phyloP scores from a whole-genome alignment of 1,140 invertebrate genomes.

The Heliothis virescens region DNA sequence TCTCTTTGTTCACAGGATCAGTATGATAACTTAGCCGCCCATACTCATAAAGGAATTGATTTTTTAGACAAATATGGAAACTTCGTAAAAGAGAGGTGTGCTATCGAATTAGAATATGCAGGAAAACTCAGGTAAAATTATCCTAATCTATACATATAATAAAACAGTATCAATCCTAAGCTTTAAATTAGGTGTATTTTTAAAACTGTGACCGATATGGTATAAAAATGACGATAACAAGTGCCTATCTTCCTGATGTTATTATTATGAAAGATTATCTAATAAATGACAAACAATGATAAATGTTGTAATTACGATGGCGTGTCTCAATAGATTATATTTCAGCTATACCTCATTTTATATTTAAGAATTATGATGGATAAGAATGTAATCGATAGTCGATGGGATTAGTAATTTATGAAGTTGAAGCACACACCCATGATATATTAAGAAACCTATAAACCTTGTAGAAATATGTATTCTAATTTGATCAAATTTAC shows the following conservation, averaged over 20 bases:
- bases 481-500: too few relatives aligned
- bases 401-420: too few relatives aligned
- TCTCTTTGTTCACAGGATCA: constrained; percentile 94
- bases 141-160: too few relatives aligned
- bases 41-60: constrained; percentile 99
- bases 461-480: too few relatives aligned
- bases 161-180: too few relatives aligned
- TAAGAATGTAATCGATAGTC: too few relatives aligned
- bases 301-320: constrained; percentile 1
- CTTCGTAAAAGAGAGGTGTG: constrained; percentile 97
- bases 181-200: too few relatives aligned
- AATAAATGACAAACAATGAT: constrained; percentile 9
- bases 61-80: constrained; percentile 98
- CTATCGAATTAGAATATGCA: constrained; percentile 98
- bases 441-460: too few relatives aligned
- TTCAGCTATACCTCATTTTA: neutral
- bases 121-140: constrained; percentile 94
- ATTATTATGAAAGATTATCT: neutral
- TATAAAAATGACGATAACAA: neutral
- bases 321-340: neutral
- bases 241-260: neutral
- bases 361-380: too few relatives aligned
- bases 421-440: too few relatives aligned
- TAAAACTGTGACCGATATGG: neutral
- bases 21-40: constrained; percentile 97